phyloP scores from a whole-genome alignment of 2,888 invertebrate species.

The Apamea crenata region DNA sequence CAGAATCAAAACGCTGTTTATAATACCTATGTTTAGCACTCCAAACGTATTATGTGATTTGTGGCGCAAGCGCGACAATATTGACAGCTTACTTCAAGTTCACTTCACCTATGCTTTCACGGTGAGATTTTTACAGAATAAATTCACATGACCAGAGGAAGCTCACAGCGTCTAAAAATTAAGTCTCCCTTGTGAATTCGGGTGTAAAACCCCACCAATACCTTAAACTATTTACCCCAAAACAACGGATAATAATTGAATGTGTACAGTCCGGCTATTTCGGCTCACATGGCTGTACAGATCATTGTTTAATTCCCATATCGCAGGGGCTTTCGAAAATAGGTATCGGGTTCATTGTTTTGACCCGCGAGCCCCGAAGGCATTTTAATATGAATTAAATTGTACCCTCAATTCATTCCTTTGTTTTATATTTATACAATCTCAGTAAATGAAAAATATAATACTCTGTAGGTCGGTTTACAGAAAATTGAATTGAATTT shows the following conservation, averaged over 20 bases:
- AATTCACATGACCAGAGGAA: not conserved
- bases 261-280: not conserved
- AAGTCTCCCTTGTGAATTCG: not conserved
- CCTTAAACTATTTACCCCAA: not conserved
- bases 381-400: not conserved
- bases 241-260: not conserved
- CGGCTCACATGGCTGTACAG: too few relatives aligned
- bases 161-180: not conserved
- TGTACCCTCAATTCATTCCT: not conserved
- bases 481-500: not conserved
- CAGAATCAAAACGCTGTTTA: too few relatives aligned
- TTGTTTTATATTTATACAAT: not conserved
- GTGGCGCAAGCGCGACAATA: too few relatives aligned
- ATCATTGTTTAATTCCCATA: not conserved
- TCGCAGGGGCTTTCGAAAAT: not conserved
- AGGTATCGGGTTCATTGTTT: not conserved
- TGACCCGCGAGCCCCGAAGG: not conserved
- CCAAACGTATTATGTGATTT: too few relatives aligned
- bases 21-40: too few relatives aligned
- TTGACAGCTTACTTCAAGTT: too few relatives aligned
- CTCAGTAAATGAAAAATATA: not conserved
- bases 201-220: not conserved
- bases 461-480: not conserved
- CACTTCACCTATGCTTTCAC: too few relatives aligned
- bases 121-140: too few relatives aligned